phyloP scores from a whole-genome alignment of 1,140 invertebrate species.

The Anadara kagoshimensis region DNA sequence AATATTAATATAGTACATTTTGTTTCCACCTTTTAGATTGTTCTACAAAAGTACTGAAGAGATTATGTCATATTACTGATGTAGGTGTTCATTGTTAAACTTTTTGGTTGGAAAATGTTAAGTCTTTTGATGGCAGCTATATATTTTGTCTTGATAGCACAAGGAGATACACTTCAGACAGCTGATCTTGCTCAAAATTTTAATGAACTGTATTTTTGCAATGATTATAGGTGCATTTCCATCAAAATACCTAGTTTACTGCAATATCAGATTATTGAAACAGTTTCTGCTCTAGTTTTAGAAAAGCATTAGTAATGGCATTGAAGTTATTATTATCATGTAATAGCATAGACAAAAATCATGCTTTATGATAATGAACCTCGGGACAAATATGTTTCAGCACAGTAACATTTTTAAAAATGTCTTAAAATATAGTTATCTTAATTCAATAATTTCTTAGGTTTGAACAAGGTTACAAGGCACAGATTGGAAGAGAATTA shows the following conservation, averaged over 20 bases:
- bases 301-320: too few relatives aligned
- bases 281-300: not conserved
- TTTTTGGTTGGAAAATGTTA: too few relatives aligned
- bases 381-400: too few relatives aligned
- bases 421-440: not conserved
- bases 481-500: conserved; percentile 33
- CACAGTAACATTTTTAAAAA: not conserved
- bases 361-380: not conserved
- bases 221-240: too few relatives aligned
- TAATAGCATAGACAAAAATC: not conserved
- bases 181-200: too few relatives aligned
- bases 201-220: too few relatives aligned
- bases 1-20: not conserved
- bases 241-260: not conserved
- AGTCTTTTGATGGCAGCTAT: too few relatives aligned
- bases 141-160: too few relatives aligned
- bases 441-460: conserved; percentile 14
- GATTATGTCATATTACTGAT: too few relatives aligned
- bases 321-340: not conserved
- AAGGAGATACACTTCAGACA: too few relatives aligned
- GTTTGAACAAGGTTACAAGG: conserved; percentile 47
- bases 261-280: not conserved
- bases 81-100: too few relatives aligned
- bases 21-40: not conserved
- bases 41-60: not conserved